Evolutionary conservation across 2,888 invertebrate genomes (phyloP).

Genomic region (Hirtodrosophila alboralis): DNA sequence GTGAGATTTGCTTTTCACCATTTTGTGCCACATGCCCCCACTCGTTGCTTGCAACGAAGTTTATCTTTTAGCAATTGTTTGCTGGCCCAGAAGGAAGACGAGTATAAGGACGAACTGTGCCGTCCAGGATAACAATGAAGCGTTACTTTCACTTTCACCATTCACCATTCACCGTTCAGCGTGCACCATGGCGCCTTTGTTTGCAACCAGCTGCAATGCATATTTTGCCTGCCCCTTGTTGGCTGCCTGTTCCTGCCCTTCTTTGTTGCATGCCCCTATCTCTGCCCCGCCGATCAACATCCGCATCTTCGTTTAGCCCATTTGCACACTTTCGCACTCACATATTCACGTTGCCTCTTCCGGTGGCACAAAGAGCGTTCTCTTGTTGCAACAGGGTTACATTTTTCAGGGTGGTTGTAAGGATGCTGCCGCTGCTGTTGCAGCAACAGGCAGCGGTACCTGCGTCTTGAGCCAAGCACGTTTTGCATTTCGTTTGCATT

Average conservation of each 20-base stretch:
- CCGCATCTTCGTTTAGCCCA: constrained; percentile 53
- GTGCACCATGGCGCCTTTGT: constrained; percentile 30
- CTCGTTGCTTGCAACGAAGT: constrained; percentile 21
- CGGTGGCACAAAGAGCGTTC: constrained; percentile 42
- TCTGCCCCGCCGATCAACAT: constrained; percentile 22
- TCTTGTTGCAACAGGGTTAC: constrained; percentile 18
- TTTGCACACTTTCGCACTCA: constrained; percentile 40
- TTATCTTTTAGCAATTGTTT: constrained; percentile 64
- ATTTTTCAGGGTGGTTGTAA: not conserved
- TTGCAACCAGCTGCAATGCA: constrained; percentile 55
- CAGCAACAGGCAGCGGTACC: constrained; percentile 47
- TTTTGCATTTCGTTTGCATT: constrained; percentile 74
- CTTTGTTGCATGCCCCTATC: constrained; percentile 18
- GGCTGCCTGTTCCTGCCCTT: not conserved
- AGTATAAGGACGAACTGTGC: constrained; percentile 38
- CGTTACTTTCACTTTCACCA: constrained; percentile 67
- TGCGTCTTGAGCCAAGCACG: constrained; percentile 61
- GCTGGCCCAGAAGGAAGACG: constrained; percentile 26
- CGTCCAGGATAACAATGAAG: constrained; percentile 69
- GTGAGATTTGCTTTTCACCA: constrained; percentile 75
- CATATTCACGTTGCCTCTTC: constrained; percentile 27
- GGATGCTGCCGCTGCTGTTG: constrained; percentile 1
- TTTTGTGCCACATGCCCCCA: constrained; percentile 16
- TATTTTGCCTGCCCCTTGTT: constrained; percentile 32
- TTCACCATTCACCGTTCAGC: constrained; percentile 1